These are phyloP conservation scores for Silvanus unidentatus DNA, from an alignment of 2,888 invertebrate genomes.

Conservation along the genomic window DNA sequence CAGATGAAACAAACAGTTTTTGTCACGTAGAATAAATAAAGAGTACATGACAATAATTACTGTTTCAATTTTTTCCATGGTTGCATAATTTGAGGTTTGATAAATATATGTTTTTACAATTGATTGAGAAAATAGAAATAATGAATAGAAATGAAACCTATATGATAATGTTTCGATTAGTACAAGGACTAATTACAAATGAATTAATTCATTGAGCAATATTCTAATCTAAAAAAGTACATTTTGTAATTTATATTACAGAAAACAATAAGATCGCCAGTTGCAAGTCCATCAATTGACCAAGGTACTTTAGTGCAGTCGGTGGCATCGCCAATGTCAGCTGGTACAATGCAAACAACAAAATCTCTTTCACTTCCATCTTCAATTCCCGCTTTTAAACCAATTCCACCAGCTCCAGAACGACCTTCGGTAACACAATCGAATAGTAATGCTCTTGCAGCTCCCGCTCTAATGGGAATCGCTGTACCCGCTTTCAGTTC, in stretches of 20 bases:
- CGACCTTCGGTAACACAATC: conserved; percentile 38
- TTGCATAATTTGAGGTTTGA: too few species aligned
- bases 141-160: too few species aligned
- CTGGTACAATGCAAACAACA: conserved; percentile 15
- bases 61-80: too few species aligned
- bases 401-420: conserved; percentile 61
- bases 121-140: too few species aligned
- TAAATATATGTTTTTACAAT: too few species aligned
- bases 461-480: conserved; percentile 47
- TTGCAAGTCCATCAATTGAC: too few species aligned
- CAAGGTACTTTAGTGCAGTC: conserved; percentile 1
- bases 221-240: not conserved
- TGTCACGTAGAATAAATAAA: too few species aligned
- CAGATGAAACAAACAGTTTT: too few species aligned
- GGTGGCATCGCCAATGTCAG: conserved; percentile 16
- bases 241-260: not conserved
- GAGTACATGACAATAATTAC: too few species aligned
- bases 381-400: conserved; percentile 69
- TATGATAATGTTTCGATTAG: too few species aligned
- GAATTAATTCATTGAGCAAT: not conserved
- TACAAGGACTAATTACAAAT: not conserved
- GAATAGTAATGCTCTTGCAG: conserved; percentile 18
- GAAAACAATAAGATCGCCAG: too few species aligned
- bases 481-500: conserved; percentile 52
- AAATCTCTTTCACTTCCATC: not conserved